These are phyloP conservation scores for Tachuris rubrigastra DNA, from an alignment of 2,113 vertebrate species.

Conservation along the genomic window DNA sequence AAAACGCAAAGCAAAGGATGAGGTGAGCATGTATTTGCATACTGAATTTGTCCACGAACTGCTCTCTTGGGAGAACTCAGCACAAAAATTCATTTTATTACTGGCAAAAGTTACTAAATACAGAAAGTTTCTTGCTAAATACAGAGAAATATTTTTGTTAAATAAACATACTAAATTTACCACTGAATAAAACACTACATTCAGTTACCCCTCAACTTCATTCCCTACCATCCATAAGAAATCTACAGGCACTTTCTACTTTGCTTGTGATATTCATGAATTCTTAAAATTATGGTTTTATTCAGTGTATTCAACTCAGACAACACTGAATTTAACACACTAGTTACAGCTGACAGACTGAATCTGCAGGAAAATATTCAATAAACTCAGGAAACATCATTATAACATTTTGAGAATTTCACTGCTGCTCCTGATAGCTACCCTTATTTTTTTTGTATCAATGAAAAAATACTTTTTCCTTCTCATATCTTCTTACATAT, in stretches of 20 bases:
- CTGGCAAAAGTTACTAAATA: constrained; percentile 34
- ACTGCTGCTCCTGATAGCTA: background rate
- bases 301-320: background rate
- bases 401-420: background rate
- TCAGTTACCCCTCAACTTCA: background rate
- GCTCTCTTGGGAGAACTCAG: background rate
- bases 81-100: constrained; percentile 42
- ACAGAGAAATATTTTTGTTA: constrained; percentile 8
- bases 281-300: background rate
- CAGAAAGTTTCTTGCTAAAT: constrained; percentile 23
- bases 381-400: background rate
- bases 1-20: constrained; percentile 35
- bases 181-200: background rate
- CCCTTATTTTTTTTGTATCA: background rate
- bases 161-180: constrained; percentile 11
- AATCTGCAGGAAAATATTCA: background rate
- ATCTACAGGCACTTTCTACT: background rate
- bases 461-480: background rate
- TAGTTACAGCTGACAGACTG: background rate
- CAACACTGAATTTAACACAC: background rate
- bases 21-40: constrained; percentile 39
- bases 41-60: constrained; percentile 2
- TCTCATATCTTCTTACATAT: background rate
- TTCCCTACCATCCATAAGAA: background rate
- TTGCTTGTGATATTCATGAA: background rate